Percentiles rank a stretch among this genome's conserved stretches.
Evolutionary conservation across 2,113 vertebrate species (phyloP).

Genomic region (Antidorcas marsupialis): DNA sequence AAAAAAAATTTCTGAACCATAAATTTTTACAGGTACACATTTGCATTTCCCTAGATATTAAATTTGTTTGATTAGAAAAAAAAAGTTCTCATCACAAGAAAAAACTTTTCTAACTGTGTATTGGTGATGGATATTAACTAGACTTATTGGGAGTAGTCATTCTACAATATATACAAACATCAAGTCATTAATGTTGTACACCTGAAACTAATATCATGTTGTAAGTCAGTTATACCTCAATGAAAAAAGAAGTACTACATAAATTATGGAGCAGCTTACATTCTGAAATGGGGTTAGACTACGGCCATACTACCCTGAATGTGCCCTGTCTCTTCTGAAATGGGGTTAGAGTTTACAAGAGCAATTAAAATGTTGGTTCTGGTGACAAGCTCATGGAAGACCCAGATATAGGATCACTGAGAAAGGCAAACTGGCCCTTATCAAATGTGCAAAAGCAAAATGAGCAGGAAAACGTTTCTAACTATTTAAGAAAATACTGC

Average conservation of each 20-base stretch:
- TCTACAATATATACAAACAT: neutral
- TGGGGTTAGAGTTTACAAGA: neutral
- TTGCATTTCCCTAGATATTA: neutral
- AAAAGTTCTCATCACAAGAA: neutral
- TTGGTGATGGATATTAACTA: neutral
- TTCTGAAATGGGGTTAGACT: neutral
- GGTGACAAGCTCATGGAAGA: neutral
- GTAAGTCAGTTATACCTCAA: neutral
- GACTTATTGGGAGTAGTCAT: neutral
- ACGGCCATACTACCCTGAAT: neutral
- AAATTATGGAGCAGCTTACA: neutral
- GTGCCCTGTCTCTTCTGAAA: neutral
- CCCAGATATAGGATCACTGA: neutral
- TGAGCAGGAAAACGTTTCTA: neutral
- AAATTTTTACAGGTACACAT: neutral
- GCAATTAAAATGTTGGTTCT: neutral
- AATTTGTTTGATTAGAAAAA: neutral
- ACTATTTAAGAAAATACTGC: neutral
- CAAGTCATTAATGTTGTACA: neutral
- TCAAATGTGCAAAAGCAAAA: neutral
- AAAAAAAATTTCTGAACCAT: neutral
- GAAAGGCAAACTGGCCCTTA: neutral
- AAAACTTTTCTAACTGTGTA: neutral
- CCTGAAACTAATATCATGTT: neutral
- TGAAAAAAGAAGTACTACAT: neutral